Base-by-base conservation (phyloP, 1,140 invertebrate genomes). In the Caenorhabditis brenneri region DNA sequence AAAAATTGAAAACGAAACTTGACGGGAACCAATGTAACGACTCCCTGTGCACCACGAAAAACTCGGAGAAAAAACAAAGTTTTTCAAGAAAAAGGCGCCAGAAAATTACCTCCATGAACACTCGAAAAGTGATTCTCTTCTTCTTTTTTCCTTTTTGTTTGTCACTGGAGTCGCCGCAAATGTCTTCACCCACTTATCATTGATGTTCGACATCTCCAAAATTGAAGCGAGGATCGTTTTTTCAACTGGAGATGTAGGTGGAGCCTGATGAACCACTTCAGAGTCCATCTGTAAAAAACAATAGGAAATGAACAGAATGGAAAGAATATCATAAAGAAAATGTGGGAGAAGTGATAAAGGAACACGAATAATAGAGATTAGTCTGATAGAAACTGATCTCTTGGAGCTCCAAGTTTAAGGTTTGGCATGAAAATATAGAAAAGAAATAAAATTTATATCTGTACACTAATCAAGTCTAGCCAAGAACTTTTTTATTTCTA, bases 31-130 rank as follows among this genome's bases (percentile, higher is more conserved):
- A 42, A 5, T 42, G 5, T 42, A 42, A 42, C 39, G 5, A 6
- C 39, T 42, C 12, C 39, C 12, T 42, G 5, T 42, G 5, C 39
- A 42, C 39, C n/a, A 10, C 48, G 12, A 16, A 51, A 51, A 51
- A 58, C 9, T 19, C 49, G 15, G 29, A 36, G n/a, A 36, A 19
- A 65, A 65, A 33, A 65, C 15, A 65, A 33, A 3, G 3, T n/a
- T 33, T 33, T 65, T 65, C 19, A 4, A 33, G 31, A 19, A 74
- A 12, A 27, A 0, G 24, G 53, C 53, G 53, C 53, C 24, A 27
- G 9, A 51, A 55, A 74, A 74, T 74, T 74, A 74, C 65, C 65
- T 74, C 65, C 65, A 74, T 74, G 65, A 74, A 12, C 65, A 74
- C 65, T 74, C 65, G 65, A 74, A 74, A 39, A 74, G 65, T 12